Evolutionary conservation across 1,140 invertebrate genomes (phyloP), one percentile per base, ranked within the genome.

Genomic region (Dendrolimus punctatus): DNA sequence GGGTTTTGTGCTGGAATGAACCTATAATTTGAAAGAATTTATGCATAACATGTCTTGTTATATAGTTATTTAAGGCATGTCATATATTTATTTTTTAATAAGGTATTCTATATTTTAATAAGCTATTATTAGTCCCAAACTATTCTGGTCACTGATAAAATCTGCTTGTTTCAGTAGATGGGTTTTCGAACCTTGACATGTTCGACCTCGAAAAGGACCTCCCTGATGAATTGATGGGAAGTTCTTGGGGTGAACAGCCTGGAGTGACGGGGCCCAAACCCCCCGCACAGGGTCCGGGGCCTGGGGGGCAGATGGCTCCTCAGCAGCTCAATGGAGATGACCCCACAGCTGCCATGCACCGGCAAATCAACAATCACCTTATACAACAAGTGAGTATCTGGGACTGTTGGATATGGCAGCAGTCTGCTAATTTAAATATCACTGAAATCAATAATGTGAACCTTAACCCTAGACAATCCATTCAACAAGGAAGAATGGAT

Each of bases 161-260:
- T 49, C 39, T 51, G 55, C 51, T 70, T 53, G 74, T 76, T 63
- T 8, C 69, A 74, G 61, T 79, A 91, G 93, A 94, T 88, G 88
- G 91, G 62, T 91, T 95, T 78, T 91, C 93, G 56, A 93, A 92
- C 87, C 90, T 91, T 72, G 93, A 94, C 76, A 93, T 94, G 91
- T 94, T 94, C 80, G 93, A 95, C 87, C 89, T 96, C 81, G 95
- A 96, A 88, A 95, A 96, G 88, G 94, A 96, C 85, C 91, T 98
- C 57, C 96, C 96, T 40, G 96, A 98, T 89, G 96, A 98, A 86
- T 87, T 98, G 50, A 93, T 96, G 72, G 90, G 91, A 39, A 89
- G 90, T 54, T 90, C 91, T 60, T 95, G 94, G 93, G 90, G 90
- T 56, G 90, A 92, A 70, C 89, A 90, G 65, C 82, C 90, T 39